phyloP scores from a whole-genome alignment of 2,888 invertebrate species.

The Coecobrya sp. region DNA sequence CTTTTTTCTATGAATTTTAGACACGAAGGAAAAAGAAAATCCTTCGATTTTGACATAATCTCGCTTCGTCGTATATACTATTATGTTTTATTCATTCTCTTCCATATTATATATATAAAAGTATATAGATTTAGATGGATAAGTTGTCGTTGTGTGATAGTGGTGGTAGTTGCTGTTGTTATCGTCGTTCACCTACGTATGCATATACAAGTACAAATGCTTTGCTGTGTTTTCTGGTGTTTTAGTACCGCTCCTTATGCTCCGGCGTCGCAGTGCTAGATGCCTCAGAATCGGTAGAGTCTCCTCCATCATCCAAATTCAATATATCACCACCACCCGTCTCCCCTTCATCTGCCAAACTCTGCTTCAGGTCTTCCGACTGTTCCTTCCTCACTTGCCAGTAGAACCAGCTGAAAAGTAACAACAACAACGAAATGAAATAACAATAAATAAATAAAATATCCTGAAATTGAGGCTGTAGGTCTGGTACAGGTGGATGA shows the following conservation, averaged over 20 bases:
- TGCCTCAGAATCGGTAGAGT: conserved; percentile 82
- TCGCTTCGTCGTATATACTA: not conserved
- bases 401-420: conserved; percentile 85
- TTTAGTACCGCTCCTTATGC: conserved; percentile 83
- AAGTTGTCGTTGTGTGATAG: not conserved
- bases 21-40: conserved; percentile 36
- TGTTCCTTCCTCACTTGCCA: conserved; percentile 86
- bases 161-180: conserved; percentile 27
- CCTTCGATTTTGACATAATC: conserved; percentile 33
- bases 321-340: conserved; percentile 82
- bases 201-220: not conserved
- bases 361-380: conserved; percentile 84
- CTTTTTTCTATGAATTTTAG: conserved; percentile 27
- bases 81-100: conserved; percentile 25
- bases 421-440: conserved; percentile 50
- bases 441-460: conserved; percentile 55
- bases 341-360: conserved; percentile 81
- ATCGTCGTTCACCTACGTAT: not conserved
- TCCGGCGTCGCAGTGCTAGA: conserved; percentile 84
- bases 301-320: conserved; percentile 83
- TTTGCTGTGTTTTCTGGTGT: not conserved
- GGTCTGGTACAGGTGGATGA: not conserved
- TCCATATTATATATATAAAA: conserved; percentile 27
- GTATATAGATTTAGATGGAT: conserved; percentile 10
- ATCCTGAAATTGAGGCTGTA: not conserved